Percentiles rank a stretch among this genome's conserved stretches.
Evolutionary conservation across 1,140 invertebrate genomes (phyloP).

Genomic region (Muscidifurax raptorellus): DNA sequence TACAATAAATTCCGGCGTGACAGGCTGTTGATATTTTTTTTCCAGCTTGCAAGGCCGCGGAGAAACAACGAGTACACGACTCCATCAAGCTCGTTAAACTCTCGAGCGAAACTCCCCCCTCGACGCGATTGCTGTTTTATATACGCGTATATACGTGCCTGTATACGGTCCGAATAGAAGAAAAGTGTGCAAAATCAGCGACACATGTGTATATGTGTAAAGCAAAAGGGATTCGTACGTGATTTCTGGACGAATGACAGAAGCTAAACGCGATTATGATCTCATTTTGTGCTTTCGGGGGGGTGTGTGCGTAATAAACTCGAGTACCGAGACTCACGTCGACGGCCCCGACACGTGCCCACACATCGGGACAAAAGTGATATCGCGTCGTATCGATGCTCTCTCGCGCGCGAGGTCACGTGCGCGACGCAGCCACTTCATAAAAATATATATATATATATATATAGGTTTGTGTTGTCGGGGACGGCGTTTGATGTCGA

Average conservation of each 20-base stretch:
- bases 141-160: too few species aligned
- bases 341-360: constrained; percentile 62
- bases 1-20: background rate
- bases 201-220: background rate
- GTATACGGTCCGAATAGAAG: too few species aligned
- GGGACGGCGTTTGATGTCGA: background rate
- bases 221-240: constrained; percentile 53
- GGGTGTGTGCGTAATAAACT: constrained; percentile 67
- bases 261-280: constrained; percentile 73
- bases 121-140: background rate
- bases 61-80: too few species aligned
- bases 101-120: background rate
- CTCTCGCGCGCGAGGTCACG: background rate
- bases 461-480: background rate
- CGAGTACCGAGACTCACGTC: constrained; percentile 48
- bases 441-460: background rate
- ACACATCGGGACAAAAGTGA: constrained; percentile 61
- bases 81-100: too few species aligned
- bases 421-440: background rate
- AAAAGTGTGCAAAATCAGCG: too few species aligned
- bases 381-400: constrained; percentile 65
- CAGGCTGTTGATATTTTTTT: background rate
- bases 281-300: constrained; percentile 60
- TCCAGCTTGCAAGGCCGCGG: background rate
- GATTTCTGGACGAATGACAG: constrained; percentile 66